A percentile compares a stretch with the other conserved stretches of the same genome.
These are phyloP conservation scores for Chaitophorus viminalis DNA, from an alignment of 2,888 invertebrate genomes.

Conservation along the genomic window DNA sequence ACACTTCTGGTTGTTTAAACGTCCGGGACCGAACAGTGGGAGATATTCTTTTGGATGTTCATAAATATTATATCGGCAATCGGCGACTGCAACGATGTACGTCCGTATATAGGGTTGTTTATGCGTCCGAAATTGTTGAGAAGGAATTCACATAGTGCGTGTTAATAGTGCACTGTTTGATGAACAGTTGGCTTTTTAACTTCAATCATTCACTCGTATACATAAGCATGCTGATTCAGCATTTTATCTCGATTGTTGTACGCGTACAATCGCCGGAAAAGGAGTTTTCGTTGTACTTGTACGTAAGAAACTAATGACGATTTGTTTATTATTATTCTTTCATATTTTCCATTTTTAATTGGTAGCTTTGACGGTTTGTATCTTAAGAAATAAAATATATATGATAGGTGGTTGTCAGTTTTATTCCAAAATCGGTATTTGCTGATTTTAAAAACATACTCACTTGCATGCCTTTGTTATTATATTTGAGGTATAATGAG, in stretches of 20 bases:
- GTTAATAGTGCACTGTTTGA: not conserved
- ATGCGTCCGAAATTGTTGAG: not conserved
- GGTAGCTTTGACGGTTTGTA: too few relatives aligned
- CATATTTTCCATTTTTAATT: not conserved
- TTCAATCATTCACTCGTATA: not conserved
- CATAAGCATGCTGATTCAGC: not conserved
- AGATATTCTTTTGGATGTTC: not conserved
- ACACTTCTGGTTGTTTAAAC: not conserved
- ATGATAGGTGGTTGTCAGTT: too few relatives aligned
- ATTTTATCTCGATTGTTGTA: constrained; percentile 23
- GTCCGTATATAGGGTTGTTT: not conserved
- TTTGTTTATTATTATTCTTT: not conserved
- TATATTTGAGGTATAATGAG: too few relatives aligned
- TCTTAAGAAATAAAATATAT: too few relatives aligned
- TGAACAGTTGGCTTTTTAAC: not conserved
- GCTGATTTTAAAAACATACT: too few relatives aligned
- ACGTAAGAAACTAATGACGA: not conserved
- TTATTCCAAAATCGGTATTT: too few relatives aligned
- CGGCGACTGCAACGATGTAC: not conserved
- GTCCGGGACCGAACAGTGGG: not conserved
- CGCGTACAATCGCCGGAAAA: not conserved
- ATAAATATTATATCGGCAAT: not conserved
- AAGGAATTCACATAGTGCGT: not conserved
- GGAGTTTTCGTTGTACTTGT: not conserved
- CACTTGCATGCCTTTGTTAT: too few relatives aligned